phyloP scores from a whole-genome alignment of 2,888 invertebrate genomes.

The Empis stercorea region DNA sequence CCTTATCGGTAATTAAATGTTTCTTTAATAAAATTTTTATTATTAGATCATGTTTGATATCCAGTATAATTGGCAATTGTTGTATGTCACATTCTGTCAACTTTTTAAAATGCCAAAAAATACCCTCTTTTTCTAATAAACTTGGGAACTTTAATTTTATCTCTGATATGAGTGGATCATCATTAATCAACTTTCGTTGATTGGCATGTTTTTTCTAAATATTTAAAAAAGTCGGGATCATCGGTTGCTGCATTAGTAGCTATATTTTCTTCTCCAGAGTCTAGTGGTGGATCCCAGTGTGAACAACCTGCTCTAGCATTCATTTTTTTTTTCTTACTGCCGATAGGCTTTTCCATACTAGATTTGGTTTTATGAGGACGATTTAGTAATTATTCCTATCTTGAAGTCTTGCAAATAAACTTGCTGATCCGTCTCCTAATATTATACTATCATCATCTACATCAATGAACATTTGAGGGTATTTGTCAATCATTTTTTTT shows the following conservation, averaged over 20 bases:
- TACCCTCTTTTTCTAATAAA: not conserved
- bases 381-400: not conserved
- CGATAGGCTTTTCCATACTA: not conserved
- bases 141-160: not conserved
- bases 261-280: not conserved
- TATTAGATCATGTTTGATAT: no score
- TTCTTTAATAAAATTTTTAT: no score
- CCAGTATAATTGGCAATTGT: no score
- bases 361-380: not conserved
- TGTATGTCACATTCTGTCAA: not conserved
- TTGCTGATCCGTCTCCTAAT: not conserved
- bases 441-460: not conserved
- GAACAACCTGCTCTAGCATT: not conserved
- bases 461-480: not conserved
- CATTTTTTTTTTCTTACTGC: not conserved
- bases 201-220: not conserved
- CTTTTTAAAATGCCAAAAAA: not conserved
- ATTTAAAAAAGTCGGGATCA: not conserved
- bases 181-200: not conserved
- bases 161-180: not conserved
- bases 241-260: not conserved
- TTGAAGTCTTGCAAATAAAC: not conserved
- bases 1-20: no score
- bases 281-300: not conserved
- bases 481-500: not conserved